Evolutionary conservation across 2,797 vertebrate genomes (phyloP).

Genomic region (Synanceia verrucosa): DNA sequence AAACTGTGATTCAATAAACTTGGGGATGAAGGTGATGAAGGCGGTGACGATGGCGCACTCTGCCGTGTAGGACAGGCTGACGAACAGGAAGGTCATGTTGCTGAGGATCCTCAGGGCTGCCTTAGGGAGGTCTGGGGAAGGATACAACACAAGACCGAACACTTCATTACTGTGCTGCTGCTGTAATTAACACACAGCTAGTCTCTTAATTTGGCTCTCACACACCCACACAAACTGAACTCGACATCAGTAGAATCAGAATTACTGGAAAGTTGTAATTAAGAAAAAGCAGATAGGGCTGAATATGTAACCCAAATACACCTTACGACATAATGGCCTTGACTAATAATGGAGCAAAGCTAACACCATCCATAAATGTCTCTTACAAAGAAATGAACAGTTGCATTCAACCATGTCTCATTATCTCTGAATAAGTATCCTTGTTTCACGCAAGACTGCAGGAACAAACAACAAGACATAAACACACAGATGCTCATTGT

Average conservation of each 20-base stretch:
- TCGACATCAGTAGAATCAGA: not conserved
- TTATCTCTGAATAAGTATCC: slow-evolving; percentile 28
- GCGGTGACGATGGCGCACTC: slow-evolving; percentile 99
- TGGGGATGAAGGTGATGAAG: slow-evolving; percentile 99
- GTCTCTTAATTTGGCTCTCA: slow-evolving; percentile 23
- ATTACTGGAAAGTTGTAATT: slow-evolving; percentile 29
- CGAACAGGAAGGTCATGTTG: slow-evolving; percentile 99
- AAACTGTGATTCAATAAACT: slow-evolving; percentile 99
- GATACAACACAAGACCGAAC: slow-evolving; percentile 25
- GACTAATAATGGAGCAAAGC: not conserved
- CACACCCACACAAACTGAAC: slow-evolving; percentile 12
- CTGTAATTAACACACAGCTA: slow-evolving; percentile 45
- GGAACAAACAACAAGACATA: slow-evolving; percentile 14
- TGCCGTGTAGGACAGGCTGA: slow-evolving; percentile 99
- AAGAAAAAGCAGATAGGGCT: not conserved
- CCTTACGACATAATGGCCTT: slow-evolving; percentile 2
- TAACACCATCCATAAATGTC: slow-evolving; percentile 11
- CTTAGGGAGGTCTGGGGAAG: slow-evolving; percentile 91
- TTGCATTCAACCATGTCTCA: slow-evolving; percentile 21
- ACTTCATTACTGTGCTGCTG: slow-evolving; percentile 9
- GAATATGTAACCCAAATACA: slow-evolving; percentile 15
- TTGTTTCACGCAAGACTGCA: slow-evolving; percentile 29
- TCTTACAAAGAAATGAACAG: slow-evolving; percentile 6
- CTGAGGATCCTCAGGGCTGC: slow-evolving; percentile 97
- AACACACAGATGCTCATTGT: slow-evolving; percentile 16